Conservation (phyloP, 2,113 vertebrate species). For the Menura novaehollandiae region DNA sequence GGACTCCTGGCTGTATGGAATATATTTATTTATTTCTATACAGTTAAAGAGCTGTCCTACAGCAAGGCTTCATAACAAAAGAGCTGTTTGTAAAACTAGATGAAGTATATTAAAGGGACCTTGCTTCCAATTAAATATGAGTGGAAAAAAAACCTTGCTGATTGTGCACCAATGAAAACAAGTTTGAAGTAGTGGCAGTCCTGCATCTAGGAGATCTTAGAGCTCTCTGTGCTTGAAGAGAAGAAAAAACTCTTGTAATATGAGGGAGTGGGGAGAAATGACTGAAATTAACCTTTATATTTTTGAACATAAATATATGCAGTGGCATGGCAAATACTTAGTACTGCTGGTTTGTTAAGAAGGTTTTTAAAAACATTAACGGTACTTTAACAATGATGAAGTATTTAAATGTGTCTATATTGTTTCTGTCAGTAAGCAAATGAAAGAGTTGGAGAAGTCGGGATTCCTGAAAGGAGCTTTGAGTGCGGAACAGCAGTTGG, state of each 20-base stretch:
- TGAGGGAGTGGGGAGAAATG: neutral
- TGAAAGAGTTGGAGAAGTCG: conserved; percentile 78
- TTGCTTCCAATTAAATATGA: neutral
- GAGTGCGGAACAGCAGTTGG: conserved; percentile 75
- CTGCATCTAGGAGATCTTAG: neutral
- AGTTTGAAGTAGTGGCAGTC: neutral
- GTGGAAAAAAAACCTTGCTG: neutral
- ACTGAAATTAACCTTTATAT: neutral
- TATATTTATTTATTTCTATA: neutral
- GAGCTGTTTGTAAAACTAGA: neutral
- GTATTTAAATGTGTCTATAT: neutral
- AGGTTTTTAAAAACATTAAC: neutral
- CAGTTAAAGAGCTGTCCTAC: neutral
- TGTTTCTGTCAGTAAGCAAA: conserved; percentile 78
- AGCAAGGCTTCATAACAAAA: neutral
- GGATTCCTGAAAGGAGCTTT: conserved; percentile 82
- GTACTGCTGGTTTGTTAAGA: neutral
- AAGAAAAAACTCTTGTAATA: neutral
- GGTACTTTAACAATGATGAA: neutral
- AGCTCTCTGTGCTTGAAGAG: neutral
- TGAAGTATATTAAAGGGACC: neutral
- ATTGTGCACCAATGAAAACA: neutral
- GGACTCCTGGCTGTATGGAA: neutral
- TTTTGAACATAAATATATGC: neutral
- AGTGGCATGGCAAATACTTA: neutral